Conservation (phyloP, 2,888 invertebrate genomes). For the Laspeyria flexula region DNA sequence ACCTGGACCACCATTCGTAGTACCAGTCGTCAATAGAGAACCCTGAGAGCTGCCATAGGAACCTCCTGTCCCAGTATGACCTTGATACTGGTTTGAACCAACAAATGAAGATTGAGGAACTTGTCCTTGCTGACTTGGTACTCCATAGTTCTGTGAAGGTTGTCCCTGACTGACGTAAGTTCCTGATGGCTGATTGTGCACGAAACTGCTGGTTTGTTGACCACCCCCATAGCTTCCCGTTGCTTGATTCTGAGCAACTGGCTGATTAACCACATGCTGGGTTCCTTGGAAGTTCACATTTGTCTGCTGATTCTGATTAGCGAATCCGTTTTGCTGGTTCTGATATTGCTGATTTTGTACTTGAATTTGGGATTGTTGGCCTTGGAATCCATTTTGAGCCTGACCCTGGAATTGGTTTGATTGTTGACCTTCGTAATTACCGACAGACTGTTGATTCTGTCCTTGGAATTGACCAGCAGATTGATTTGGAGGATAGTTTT, state of each 20-base stretch:
- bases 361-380: slow-evolving; percentile 26
- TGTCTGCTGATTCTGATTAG: slow-evolving; percentile 33
- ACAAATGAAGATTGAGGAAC: slow-evolving; percentile 22
- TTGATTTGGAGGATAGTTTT: slow-evolving; percentile 35
- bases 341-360: slow-evolving; percentile 25
- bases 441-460: slow-evolving; percentile 42
- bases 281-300: slow-evolving; percentile 31
- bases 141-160: slow-evolving; percentile 16
- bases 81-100: slow-evolving; percentile 37
- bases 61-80: neutral
- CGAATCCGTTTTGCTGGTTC: slow-evolving; percentile 25
- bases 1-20: slow-evolving; percentile 55
- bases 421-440: slow-evolving; percentile 34
- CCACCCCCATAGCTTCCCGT: slow-evolving; percentile 26
- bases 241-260: slow-evolving; percentile 14
- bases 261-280: slow-evolving; percentile 22
- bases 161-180: slow-evolving; percentile 20
- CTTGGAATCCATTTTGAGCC: slow-evolving; percentile 34
- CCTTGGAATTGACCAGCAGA: slow-evolving; percentile 32
- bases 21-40: slow-evolving; percentile 56
- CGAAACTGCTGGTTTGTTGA: slow-evolving; percentile 16
- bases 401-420: slow-evolving; percentile 21
- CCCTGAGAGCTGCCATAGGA: slow-evolving; percentile 45
- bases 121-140: slow-evolving; percentile 25
- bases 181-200: slow-evolving; percentile 5